These are phyloP conservation scores for Glareola pratincola DNA, from an alignment of 2,113 vertebrate genomes.

Conservation along the genomic window DNA sequence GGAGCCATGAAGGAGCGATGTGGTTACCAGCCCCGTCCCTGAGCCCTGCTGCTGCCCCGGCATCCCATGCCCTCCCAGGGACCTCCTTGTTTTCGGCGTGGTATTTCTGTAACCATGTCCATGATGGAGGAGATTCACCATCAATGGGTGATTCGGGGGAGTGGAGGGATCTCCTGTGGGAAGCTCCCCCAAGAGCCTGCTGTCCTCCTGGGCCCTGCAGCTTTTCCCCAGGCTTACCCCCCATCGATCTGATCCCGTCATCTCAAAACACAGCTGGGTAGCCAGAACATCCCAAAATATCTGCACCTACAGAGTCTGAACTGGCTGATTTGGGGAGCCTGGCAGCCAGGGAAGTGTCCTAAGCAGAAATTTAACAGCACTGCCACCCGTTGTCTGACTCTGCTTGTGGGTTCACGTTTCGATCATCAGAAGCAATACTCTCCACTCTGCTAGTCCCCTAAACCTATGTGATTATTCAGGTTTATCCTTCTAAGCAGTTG, in stretches of 20 bases:
- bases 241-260: accelerated
- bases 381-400: neutral
- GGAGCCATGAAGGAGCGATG: accelerated
- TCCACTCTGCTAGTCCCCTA: neutral
- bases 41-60: neutral
- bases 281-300: neutral
- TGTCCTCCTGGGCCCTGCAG: neutral
- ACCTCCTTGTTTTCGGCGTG: accelerated
- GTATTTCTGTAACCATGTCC: neutral
- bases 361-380: neutral
- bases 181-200: neutral
- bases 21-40: neutral
- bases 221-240: neutral
- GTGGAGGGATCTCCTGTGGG: neutral
- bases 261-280: neutral
- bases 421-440: neutral
- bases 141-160: accelerated
- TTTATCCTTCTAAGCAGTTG: neutral
- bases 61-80: accelerated
- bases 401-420: neutral
- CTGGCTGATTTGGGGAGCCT: neutral
- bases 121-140: neutral
- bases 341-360: neutral
- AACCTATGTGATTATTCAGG: neutral
- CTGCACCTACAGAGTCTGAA: neutral